Evolutionary conservation across 53 echinoderm and acorn worm genomes (phyloP), one percentile per base, ranked within the genome.

Genomic region (Paelopatides confundens): DNA sequence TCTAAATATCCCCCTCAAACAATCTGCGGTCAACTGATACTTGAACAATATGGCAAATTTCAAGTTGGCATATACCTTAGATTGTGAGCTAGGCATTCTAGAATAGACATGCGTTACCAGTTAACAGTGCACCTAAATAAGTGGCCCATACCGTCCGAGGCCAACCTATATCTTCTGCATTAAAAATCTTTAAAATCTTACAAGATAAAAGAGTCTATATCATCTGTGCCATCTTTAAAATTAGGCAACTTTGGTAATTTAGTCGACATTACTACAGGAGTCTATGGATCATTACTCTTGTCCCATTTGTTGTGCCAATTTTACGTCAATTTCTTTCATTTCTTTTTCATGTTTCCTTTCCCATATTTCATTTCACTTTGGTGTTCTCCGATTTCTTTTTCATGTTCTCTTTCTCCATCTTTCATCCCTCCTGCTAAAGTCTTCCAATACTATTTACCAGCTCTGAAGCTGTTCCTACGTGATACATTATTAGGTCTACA

Each of bases 141-240:
- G n/a, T 67, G 10, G 92, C 87, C 88, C 83, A 87, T 9, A 52
- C 48, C 15, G 7, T 32, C 7, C 29, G n/a, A 24, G 92, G 77
- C 92, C 92, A 91, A 8, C 85, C 46, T 0, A 62, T 63, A 3
- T 62, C 62, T 8, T 47, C 46, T 38, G 92, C 92, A 62, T n/a
- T n/a, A n/a, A n/a, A n/a, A 71, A 88, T 2, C 88, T 54, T 63
- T 91, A 88, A 85, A 91, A 91, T 31, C 88, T 40, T 13, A 62
- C 18, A 43, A 91, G 33, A 62, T 82, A 91, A 17, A 85, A 70
- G n/a, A n/a, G 35, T 87, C 87, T 63, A 91, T 83, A 31, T 87
- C 77, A 12, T 87, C 92, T 3, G 40, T 33, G 18, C 86, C 69
- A 35, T 90, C 86, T 1, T 62, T 89, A 46, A 83, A 89, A 1